Base-by-base conservation (phyloP, 1,140 invertebrate genomes). In the Drosophila kurseongensis region DNA sequence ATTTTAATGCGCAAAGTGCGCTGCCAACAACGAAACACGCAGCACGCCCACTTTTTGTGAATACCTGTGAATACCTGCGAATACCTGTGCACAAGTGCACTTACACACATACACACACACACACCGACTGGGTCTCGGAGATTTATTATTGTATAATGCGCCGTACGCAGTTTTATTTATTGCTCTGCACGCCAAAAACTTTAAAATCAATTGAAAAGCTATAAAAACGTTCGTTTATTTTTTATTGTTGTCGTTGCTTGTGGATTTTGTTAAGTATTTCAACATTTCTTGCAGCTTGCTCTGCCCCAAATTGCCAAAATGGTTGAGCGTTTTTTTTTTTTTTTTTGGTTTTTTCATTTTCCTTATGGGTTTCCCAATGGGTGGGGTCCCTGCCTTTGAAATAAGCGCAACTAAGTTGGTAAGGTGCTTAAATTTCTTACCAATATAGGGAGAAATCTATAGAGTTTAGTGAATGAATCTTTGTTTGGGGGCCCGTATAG, bases 131-230 rank as follows among this genome's bases (percentile, higher is more conserved):
- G 71, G 61, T 78, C 67, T 68, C 47, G 57, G 55, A 88, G 83
- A 86, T 86, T 86, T 86, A 86, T 86, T 86, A 86, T 86, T 86
- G 83, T 89, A 86, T 88, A 86, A 86, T 88, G 60, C 71, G 72
- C 57, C 56, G 66, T 79, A 83, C 83, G 79, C 72, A 83, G 67
- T 83, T 86, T 86, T 86, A 86, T 86, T 86, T 86, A 86, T 86
- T 86, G 79, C 82, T 65, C 72, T 77, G 82, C 78, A 85, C 62
- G 74, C 59, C 78, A 75, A 75, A 69, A 78, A 77, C 63, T 77
- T 77, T 62, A 76, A 86, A 86, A 86, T 86, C 83, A 89, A 86
- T 89, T 83, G 83, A 83, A 86, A 80, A 89, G 60, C 83, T 86
- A 86, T 86, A 86, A 86, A 86, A 86, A 86, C 79, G 74, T 80